Base-by-base conservation (phyloP, 2,888 invertebrate species). In the Eilema sororculum region DNA sequence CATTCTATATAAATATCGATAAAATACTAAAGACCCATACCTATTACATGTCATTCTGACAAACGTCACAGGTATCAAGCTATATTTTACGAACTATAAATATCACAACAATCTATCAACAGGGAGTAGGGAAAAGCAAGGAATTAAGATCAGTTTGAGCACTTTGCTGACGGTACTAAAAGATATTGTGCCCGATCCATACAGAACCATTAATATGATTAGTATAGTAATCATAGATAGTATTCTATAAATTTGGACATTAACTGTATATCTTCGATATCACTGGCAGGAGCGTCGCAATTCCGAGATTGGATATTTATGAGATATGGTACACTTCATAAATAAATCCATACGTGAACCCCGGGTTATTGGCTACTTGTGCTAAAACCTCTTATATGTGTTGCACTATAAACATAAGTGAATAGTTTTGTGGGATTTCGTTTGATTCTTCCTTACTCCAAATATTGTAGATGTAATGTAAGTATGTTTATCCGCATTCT, bases 291-390 rank as follows among this genome's bases (percentile, higher is more conserved):
- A 75, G 65, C 72, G 73, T 71, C 75, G 85, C 91, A 90, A 93
- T 92, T 86, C 89, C 81, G 76, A 88, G 90, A 92, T 93, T 89
- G 89, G 89, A 87, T 92, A 93, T 93, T 91, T 93, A 93, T 91
- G 89, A 89, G 87, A 80, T 79, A 78, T 80, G 82, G 82, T 87
- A 87, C 81, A 84, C 81, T 89, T 91, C 89, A 92, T 92, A 92
- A 92, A 92, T 92, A 92, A 92, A 92, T 90, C 90, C 83, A 87
- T 84, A 86, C 82, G 76, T 78, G 80, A 78, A 77, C 79, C 78
- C 79, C 16, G 70, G 79, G 78, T 81, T 86, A 84, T 84, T 82
- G 84, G 81, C 76, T 71, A 56, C 52, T 52, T 74, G 73, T 74
- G 76, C 30, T 74, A 69, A 73, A 70, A 75, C 70, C 22, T 64